These are phyloP conservation scores for Acestrorhynchus altus DNA, from an alignment of 2,797 vertebrate species.

Conservation along the genomic window DNA sequence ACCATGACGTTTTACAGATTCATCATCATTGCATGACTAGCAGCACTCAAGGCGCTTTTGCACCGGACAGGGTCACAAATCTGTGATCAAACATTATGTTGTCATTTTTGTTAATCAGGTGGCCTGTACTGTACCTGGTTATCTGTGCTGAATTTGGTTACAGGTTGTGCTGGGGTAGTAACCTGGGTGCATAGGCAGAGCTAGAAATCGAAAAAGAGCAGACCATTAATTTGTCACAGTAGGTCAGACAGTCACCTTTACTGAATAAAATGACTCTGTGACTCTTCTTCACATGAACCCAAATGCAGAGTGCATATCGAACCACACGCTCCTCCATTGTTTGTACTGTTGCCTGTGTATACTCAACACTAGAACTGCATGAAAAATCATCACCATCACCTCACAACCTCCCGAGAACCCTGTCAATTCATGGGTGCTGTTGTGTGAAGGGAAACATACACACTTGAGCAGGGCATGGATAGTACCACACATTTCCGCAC, in stretches of 20 bases:
- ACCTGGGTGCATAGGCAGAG: background rate
- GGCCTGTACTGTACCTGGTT: background rate
- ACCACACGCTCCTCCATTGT: background rate
- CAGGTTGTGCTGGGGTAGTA: background rate
- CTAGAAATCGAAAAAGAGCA: background rate
- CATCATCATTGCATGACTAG: slow-evolving; percentile 36
- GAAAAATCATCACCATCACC: background rate
- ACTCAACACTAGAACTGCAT: too few species aligned
- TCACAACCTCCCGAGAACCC: background rate
- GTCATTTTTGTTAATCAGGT: background rate
- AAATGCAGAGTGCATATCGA: too few species aligned
- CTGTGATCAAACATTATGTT: background rate
- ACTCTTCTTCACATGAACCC: too few species aligned
- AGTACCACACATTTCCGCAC: background rate
- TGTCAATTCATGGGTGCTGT: background rate
- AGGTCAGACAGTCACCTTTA: background rate
- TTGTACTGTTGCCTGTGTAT: background rate
- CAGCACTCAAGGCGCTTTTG: background rate
- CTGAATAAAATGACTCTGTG: too few species aligned
- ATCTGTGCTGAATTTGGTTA: background rate
- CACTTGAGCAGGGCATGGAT: background rate
- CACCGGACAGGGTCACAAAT: background rate
- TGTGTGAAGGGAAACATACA: background rate
- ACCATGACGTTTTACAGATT: slow-evolving; percentile 2
- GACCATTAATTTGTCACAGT: background rate